Evolutionary conservation across 1,140 invertebrate species (phyloP), one percentile per base, ranked within the genome.

Genomic region (Drosophila funebris): DNA sequence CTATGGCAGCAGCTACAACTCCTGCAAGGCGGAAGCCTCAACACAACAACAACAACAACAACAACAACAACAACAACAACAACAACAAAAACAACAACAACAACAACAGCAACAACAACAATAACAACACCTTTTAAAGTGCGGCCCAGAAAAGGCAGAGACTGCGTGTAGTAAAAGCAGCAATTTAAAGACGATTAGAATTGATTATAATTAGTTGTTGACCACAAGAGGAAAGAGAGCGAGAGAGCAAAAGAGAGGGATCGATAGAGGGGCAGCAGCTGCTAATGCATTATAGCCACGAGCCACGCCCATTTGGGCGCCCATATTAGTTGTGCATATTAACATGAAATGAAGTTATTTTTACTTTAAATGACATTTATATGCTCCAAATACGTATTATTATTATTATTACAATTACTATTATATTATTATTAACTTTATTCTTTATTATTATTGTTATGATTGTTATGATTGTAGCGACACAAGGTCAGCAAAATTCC

Each of bases 161-260:
- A 69, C 16, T 39, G 22, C 50, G 18, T 39, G 60, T 64, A 54
- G 58, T 78, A 62, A 76, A 64, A 78, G 78, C 73, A 80, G 81
- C 81, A 90, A 85, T 90, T 88, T 90, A 82, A 85, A 88, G 78
- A 43, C 83, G 73, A 90, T 90, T 90, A 88, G 88, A 90, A 90
- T 90, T 90, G 88, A 90, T 90, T 88, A 72, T 89, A 90, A 90
- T 90, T 90, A 88, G 77, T 77, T 78, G 52, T 33, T 58, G 54
- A 60, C 54, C 58, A 71, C 60, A 67, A 14, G 11, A 8, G 4
- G 22, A 48, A 6, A 27, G n/a, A 24, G 22, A 14, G n/a, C 14
- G 44, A 13, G 44, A 13, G n/a, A 13, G 13, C n/a, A n/a, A 9
- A 2, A 5, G 27, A 41, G 13, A 31, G 27, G 7, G 22, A 41